Percentiles rank a stretch among this genome's conserved stretches.
These are phyloP conservation scores for Drosophila kohkoa DNA, from an alignment of 1,140 invertebrate species.

Conservation along the genomic window DNA sequence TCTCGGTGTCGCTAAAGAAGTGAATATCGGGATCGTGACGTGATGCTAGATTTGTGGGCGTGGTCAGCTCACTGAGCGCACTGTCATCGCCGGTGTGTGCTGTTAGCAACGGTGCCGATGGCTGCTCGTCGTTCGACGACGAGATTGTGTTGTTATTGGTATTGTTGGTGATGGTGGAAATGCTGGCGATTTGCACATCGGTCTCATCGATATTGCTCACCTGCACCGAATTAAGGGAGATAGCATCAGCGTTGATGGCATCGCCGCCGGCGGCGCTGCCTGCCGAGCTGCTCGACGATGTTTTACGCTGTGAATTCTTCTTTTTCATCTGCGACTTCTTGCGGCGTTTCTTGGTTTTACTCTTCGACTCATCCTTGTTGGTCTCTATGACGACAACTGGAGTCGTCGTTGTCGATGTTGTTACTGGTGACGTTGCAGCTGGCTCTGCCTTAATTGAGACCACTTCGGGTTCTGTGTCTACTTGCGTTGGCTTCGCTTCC, in stretches of 20 bases:
- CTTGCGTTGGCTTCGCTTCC: slow-evolving; percentile 25
- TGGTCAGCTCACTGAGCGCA: slow-evolving; percentile 53
- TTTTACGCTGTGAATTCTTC: slow-evolving; percentile 90
- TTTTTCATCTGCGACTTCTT: slow-evolving; percentile 92
- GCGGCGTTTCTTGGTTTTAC: slow-evolving; percentile 90
- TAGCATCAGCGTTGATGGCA: slow-evolving; percentile 46
- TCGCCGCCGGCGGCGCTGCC: slow-evolving; percentile 70
- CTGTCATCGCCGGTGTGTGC: slow-evolving; percentile 68
- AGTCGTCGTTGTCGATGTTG: slow-evolving; percentile 49
- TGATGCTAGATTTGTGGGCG: slow-evolving; percentile 44
- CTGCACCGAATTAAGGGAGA: slow-evolving; percentile 58
- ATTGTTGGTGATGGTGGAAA: slow-evolving; percentile 45
- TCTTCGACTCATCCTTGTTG: slow-evolving; percentile 81
- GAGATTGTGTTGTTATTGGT: slow-evolving; percentile 57
- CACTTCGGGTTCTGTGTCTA: slow-evolving; percentile 11
- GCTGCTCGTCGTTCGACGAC: slow-evolving; percentile 73
- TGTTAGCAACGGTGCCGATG: slow-evolving; percentile 63
- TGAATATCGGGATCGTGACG: slow-evolving; percentile 89
- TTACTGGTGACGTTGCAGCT: background rate
- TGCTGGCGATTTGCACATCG: slow-evolving; percentile 31
- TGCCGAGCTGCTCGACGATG: slow-evolving; percentile 86
- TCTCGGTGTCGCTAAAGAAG: slow-evolving; percentile 97
- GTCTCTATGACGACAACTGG: slow-evolving; percentile 53
- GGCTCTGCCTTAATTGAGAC: background rate
- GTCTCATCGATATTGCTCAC: slow-evolving; percentile 72